These are phyloP conservation scores for Bettongia penicillata DNA, from an alignment of 2,113 vertebrate species.

Conservation along the genomic window DNA sequence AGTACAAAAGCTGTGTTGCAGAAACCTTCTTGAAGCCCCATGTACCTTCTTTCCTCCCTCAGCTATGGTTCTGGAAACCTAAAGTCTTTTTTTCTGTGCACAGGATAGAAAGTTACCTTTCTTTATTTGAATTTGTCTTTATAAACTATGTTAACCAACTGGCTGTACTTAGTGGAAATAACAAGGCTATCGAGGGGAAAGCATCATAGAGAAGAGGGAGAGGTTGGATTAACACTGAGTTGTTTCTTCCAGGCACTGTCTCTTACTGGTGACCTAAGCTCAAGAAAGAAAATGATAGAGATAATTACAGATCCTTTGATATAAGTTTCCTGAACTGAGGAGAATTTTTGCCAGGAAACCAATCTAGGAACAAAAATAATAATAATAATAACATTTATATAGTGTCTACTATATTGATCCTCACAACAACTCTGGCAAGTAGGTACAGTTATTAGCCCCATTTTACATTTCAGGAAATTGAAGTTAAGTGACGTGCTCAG, in stretches of 20 bases:
- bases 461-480: not conserved
- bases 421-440: not conserved
- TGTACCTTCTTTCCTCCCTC: not conserved
- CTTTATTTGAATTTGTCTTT: not conserved
- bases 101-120: not conserved
- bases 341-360: not conserved
- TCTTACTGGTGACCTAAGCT: not conserved
- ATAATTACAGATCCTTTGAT: not conserved
- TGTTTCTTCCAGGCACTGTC: not conserved
- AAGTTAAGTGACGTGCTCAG: not conserved
- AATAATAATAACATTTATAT: not conserved
- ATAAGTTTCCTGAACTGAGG: not conserved
- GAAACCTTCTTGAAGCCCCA: not conserved
- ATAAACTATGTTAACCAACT: not conserved
- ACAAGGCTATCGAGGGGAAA: not conserved
- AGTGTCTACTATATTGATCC: not conserved
- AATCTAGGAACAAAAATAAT: not conserved
- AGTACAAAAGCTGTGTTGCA: not conserved
- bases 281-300: not conserved
- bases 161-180: not conserved
- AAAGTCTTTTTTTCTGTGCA: not conserved
- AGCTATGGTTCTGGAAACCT: not conserved
- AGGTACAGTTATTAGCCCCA: not conserved
- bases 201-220: not conserved
- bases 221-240: not conserved